phyloP scores from a whole-genome alignment of 2,113 vertebrate genomes.

The Stegostoma tigrinum region DNA sequence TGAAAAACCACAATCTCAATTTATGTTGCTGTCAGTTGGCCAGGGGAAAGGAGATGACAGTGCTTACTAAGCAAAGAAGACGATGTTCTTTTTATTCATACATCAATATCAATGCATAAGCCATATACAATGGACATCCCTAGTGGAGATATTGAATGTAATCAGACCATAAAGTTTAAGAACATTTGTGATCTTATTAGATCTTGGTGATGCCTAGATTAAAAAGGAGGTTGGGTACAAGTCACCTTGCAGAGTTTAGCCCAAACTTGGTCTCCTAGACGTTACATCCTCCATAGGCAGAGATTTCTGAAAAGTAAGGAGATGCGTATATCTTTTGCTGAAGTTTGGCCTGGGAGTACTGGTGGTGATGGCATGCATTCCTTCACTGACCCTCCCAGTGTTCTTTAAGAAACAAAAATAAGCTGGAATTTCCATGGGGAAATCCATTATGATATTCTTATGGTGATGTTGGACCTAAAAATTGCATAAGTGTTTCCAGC shows the following conservation, averaged over 20 bases:
- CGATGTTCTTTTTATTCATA: neutral
- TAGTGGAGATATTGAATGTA: neutral
- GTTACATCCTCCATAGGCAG: neutral
- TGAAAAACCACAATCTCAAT: neutral
- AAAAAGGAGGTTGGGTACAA: neutral
- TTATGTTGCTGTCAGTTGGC: neutral
- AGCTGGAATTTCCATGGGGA: neutral
- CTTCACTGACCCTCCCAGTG: neutral
- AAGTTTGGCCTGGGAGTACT: neutral
- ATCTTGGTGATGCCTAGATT: neutral
- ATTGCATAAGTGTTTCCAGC: neutral
- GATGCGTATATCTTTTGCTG: neutral
- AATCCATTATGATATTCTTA: neutral
- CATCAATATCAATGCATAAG: neutral
- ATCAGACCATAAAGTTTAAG: neutral
- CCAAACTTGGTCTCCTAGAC: neutral
- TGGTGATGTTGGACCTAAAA: neutral
- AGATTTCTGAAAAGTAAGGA: neutral
- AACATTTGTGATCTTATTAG: neutral
- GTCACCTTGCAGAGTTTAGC: neutral
- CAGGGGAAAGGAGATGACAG: neutral
- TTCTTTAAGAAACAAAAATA: neutral
- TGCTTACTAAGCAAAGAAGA: neutral
- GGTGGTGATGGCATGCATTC: neutral
- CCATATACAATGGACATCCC: neutral